Evolutionary conservation across 2,113 vertebrate species (phyloP).

Genomic region (Stercorarius parasiticus): DNA sequence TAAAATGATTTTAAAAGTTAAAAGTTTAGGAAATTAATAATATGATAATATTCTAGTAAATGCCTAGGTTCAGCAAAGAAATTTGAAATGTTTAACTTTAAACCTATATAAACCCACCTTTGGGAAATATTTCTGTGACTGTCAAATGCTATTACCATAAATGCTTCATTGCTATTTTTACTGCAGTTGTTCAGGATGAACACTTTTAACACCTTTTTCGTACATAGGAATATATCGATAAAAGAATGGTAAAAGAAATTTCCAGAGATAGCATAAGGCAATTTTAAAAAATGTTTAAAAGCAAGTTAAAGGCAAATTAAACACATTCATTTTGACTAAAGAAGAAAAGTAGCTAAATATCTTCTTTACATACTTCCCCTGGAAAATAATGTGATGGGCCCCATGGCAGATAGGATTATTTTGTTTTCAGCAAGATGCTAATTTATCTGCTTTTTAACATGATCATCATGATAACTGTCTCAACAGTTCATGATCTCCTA

Average conservation of each 20-base stretch:
- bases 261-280: not conserved
- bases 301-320: not conserved
- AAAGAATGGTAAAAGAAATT: not conserved
- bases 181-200: not conserved
- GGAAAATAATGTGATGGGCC: not conserved
- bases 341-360: not conserved
- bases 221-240: not conserved
- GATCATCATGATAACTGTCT: not conserved
- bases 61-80: not conserved
- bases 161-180: not conserved
- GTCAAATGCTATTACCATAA: not conserved
- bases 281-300: not conserved
- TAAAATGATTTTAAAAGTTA: slow-evolving; percentile 13
- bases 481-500: not conserved
- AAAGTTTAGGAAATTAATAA: slow-evolving; percentile 1
- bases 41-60: not conserved
- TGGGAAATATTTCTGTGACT: not conserved
- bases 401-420: not conserved
- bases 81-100: not conserved
- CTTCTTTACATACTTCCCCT: not conserved
- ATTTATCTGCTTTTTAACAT: not conserved
- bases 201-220: not conserved
- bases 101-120: not conserved
- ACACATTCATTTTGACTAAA: not conserved
- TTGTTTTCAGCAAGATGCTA: not conserved